Base-by-base conservation (phyloP, 2,113 vertebrate genomes). In the Ailuropoda melanoleuca region DNA sequence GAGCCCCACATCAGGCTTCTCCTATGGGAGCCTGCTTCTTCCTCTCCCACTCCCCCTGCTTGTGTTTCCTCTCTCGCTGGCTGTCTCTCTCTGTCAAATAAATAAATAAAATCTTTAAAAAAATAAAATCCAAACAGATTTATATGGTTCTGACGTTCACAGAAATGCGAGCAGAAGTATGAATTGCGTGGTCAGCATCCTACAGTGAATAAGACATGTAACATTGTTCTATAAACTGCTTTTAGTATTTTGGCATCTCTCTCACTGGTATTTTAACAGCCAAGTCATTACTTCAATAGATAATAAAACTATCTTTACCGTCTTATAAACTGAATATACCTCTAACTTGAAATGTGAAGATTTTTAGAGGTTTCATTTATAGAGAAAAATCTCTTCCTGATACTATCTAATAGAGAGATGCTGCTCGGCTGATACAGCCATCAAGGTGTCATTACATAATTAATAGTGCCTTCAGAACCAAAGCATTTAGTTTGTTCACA, bases 321-420 rank as follows among this genome's bases (percentile, higher is more conserved):
- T 93, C 24, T 62, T 82, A 58, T 15, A 97, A 88, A 90, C 18
- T 62, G 21, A 87, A 90, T 50, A 92, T 0, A 87, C 23, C 56
- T 83, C 55, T 88, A 94, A 92, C 18, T 87, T 96, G 85, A 95
- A 95, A 96, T 26, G 23, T 68, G 26, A 96, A 93, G 31, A 10
- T 8, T 48, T 58, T 88, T 31, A 84, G 48, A 70, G 19, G n/a
- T 92, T 96, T 88, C 58, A 86, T 50, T 78, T 83, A 74, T 13
- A 43, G 3, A 84, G 75, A 55, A 92, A 66, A 88, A 83, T 78
- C 18, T 92, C 29, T 90, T 74, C 80, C 55, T 93, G 37, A 50
- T 39, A 39, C 6, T 88, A 78, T 62, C 55, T 68, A 29, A 84
- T 74, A 83, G 80, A 94, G 74, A 46, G 95, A 77, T 90, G n/a